These are phyloP conservation scores for Nephrotoma flavescens DNA, from an alignment of 2,888 invertebrate species.

Conservation along the genomic window DNA sequence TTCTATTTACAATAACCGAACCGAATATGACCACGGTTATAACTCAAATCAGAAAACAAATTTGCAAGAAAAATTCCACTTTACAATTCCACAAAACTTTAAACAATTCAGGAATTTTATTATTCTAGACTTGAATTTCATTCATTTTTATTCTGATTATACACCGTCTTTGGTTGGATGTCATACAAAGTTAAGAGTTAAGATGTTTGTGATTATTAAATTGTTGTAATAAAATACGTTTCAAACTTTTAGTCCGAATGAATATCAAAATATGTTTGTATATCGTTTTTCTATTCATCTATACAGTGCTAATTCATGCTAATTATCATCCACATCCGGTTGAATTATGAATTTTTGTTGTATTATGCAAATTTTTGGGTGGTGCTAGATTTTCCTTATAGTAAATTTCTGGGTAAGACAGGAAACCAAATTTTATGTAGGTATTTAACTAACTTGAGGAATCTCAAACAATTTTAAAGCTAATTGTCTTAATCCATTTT, in stretches of 20 bases:
- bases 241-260: not conserved
- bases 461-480: too few species aligned
- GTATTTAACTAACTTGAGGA: too few species aligned
- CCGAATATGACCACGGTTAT: not conserved
- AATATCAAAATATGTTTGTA: not conserved
- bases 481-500: not conserved
- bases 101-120: not conserved
- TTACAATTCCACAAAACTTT: not conserved
- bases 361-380: not conserved
- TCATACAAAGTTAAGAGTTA: not conserved
- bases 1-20: not conserved
- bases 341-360: not conserved
- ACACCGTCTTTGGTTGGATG: not conserved
- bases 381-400: too few species aligned
- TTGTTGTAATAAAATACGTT: too few species aligned
- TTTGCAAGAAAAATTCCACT: not conserved
- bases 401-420: too few species aligned
- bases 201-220: not conserved
- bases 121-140: not conserved
- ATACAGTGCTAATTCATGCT: not conserved
- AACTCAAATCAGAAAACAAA: not conserved
- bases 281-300: not conserved
- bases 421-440: too few species aligned
- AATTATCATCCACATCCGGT: not conserved
- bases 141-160: not conserved